A percentile compares a stretch with the other conserved stretches of the same genome.
Evolutionary conservation across 2,888 invertebrate species (phyloP).

Genomic region (Melieria crassipennis): DNA sequence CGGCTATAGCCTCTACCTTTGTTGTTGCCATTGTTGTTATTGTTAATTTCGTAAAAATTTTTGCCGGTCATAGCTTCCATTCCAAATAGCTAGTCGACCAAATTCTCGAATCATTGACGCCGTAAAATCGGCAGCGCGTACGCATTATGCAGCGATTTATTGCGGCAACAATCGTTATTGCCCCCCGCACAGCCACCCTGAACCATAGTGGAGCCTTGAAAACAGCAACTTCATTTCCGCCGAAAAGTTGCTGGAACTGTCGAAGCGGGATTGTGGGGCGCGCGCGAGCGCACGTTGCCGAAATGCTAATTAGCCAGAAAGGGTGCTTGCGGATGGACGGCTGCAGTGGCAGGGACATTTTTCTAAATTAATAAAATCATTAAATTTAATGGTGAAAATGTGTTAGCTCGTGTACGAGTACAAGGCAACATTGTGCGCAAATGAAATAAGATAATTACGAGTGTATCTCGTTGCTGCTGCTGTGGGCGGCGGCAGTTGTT

Average conservation of each 20-base stretch:
- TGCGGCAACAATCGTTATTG: no score
- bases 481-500: not conserved
- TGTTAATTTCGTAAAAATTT: not conserved
- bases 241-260: no score
- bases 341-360: not conserved
- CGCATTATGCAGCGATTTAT: no score
- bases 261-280: no score
- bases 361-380: conserved; percentile 23
- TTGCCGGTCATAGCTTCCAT: no score
- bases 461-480: not conserved
- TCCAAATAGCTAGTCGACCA: no score
- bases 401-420: conserved; percentile 7
- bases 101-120: no score
- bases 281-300: not conserved
- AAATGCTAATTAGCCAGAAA: conserved; percentile 10
- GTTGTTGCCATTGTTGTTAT: not conserved
- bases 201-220: no score
- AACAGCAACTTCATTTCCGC: no score
- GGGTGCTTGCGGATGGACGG: not conserved
- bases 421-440: not conserved
- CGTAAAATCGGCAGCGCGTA: no score
- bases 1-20: no score
- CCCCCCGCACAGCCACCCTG: no score
- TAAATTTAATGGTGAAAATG: conserved; percentile 27
- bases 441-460: conserved; percentile 7